Conservation (phyloP, 2,888 invertebrate species). For the Seladonia tumulorum region DNA sequence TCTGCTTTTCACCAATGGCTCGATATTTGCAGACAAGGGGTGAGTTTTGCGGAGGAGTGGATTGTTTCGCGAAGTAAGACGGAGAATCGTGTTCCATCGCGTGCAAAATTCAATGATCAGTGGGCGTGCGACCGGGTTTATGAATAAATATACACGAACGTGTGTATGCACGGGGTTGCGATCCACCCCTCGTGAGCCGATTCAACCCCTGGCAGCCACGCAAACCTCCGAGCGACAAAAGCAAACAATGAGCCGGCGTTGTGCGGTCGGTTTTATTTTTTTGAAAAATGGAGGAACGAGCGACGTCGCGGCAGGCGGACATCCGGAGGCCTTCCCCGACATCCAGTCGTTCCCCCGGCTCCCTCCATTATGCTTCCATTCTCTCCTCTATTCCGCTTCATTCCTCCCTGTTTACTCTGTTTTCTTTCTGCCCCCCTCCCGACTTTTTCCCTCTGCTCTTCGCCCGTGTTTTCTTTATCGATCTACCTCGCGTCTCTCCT, state of each 20-base stretch:
- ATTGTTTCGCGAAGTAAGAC: neutral
- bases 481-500: constrained; percentile 19
- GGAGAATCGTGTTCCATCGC: neutral
- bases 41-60: neutral
- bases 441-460: constrained; percentile 49
- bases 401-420: constrained; percentile 37
- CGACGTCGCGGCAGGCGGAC: constrained; percentile 77
- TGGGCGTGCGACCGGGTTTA: neutral
- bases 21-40: neutral
- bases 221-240: constrained; percentile 66
- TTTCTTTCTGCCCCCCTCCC: constrained; percentile 21
- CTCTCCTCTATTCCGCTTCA: constrained; percentile 34
- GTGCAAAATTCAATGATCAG: neutral
- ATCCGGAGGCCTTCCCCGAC: constrained; percentile 78
- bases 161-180: neutral
- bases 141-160: constrained; percentile 7
- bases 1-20: too few relatives aligned
- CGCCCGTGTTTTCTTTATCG: constrained; percentile 34
- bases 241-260: constrained; percentile 80
- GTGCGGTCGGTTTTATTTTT: constrained; percentile 81
- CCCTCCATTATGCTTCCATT: constrained; percentile 46
- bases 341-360: constrained; percentile 47
- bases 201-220: constrained; percentile 48
- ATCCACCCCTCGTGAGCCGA: constrained; percentile 43
- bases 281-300: constrained; percentile 82